phyloP scores from a whole-genome alignment of 1,140 invertebrate species.

The Meloidogyne floridensis region DNA sequence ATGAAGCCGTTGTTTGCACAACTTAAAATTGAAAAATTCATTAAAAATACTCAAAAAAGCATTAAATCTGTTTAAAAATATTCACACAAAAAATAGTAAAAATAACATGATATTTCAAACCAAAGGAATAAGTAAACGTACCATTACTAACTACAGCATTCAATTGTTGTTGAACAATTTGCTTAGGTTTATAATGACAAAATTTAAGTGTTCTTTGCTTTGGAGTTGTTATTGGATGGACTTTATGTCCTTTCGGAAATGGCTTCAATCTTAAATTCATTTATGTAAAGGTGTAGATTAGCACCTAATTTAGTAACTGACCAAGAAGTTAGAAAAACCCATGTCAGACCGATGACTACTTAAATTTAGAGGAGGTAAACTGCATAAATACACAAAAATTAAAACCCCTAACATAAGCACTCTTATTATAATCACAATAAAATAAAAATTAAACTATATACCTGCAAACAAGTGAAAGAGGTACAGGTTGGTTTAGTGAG shows the following conservation, averaged over 20 bases:
- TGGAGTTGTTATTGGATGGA: slow-evolving; percentile 13
- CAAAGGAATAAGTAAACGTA: not conserved
- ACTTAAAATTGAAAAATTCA: not conserved
- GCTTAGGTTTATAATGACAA: slow-evolving; percentile 31
- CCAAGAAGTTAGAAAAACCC: too few species aligned
- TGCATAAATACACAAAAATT: too few species aligned
- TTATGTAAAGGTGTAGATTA: too few species aligned
- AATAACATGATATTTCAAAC: not conserved
- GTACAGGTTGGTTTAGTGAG: not conserved
- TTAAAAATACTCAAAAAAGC: not conserved
- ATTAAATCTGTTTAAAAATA: not conserved
- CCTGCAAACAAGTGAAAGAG: slow-evolving; percentile 10
- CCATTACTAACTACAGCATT: not conserved
- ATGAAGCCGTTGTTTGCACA: not conserved
- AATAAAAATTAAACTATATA: not conserved
- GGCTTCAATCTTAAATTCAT: slow-evolving; percentile 21
- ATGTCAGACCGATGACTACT: too few species aligned
- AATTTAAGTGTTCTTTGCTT: slow-evolving; percentile 26
- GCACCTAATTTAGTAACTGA: too few species aligned
- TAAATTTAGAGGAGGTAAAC: too few species aligned
- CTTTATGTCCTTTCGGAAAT: slow-evolving; percentile 31
- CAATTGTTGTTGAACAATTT: not conserved
- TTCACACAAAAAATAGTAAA: not conserved
- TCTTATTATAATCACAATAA: too few species aligned
- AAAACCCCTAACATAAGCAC: too few species aligned